Evolutionary conservation across 2,888 invertebrate species (phyloP).

Genomic region (Bruchidius siliquastri): DNA sequence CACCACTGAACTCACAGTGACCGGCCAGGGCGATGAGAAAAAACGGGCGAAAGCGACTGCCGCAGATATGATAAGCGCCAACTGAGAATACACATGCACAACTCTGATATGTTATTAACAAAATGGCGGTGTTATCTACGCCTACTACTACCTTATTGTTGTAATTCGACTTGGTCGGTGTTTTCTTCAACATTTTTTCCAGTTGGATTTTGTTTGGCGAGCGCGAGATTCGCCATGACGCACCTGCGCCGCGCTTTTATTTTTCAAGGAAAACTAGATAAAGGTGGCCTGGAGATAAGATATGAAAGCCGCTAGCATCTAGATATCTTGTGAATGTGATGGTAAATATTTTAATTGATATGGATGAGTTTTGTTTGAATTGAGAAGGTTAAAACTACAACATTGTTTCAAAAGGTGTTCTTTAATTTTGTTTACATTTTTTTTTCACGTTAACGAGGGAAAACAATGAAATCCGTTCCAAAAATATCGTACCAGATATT

Average conservation of each 20-base stretch:
- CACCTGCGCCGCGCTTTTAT: not conserved
- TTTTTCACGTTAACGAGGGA: no score
- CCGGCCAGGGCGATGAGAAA: not conserved
- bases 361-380: not conserved
- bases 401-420: no score
- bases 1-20: not conserved
- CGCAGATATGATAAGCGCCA: not conserved
- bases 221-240: not conserved
- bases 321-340: not conserved
- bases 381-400: not conserved
- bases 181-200: not conserved
- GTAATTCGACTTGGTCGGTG: not conserved
- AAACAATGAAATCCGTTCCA: no score
- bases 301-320: not conserved
- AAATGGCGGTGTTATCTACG: not conserved
- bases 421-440: no score
- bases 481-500: no score
- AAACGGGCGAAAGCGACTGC: not conserved
- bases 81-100: not conserved
- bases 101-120: not conserved
- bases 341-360: not conserved
- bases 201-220: not conserved
- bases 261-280: not conserved
- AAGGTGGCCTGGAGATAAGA: not conserved
- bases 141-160: not conserved